A percentile compares a stretch with the other conserved stretches of the same genome.
These are phyloP conservation scores for Strigops habroptila DNA, from an alignment of 2,113 vertebrate species.

Conservation along the genomic window DNA sequence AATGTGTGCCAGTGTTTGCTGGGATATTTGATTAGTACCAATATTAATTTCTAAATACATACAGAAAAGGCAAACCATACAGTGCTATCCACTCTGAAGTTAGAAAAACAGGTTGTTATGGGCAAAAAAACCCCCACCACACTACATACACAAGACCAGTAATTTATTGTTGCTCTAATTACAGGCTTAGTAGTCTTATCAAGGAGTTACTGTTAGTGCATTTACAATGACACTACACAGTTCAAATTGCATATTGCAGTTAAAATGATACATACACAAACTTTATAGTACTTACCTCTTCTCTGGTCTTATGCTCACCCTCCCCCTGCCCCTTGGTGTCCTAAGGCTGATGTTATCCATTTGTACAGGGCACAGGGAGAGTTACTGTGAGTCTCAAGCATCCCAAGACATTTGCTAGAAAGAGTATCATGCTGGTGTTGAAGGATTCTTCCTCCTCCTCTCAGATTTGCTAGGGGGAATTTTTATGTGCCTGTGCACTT, in stretches of 20 bases:
- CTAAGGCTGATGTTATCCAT: background rate
- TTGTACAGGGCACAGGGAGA: background rate
- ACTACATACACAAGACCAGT: background rate
- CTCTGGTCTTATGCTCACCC: background rate
- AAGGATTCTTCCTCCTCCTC: background rate
- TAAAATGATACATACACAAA: background rate
- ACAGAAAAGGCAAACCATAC: background rate
- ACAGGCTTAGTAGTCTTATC: background rate
- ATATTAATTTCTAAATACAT: background rate
- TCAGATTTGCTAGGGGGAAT: background rate
- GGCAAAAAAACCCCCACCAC: background rate
- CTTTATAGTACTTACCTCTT: background rate
- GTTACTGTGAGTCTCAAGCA: rapidly evolving
- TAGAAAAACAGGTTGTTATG: background rate
- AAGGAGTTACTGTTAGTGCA: background rate
- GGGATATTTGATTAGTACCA: background rate
- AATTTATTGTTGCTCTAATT: background rate
- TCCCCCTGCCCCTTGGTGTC: rapidly evolving
- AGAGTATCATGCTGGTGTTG: background rate
- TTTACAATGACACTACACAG: background rate
- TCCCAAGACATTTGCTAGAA: background rate
- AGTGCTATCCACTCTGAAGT: background rate
- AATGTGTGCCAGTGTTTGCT: background rate
- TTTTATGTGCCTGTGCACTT: background rate
- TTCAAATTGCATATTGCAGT: background rate